These are phyloP conservation scores for Heliconius hermathena DNA, from an alignment of 1,140 invertebrate genomes.

Conservation along the genomic window DNA sequence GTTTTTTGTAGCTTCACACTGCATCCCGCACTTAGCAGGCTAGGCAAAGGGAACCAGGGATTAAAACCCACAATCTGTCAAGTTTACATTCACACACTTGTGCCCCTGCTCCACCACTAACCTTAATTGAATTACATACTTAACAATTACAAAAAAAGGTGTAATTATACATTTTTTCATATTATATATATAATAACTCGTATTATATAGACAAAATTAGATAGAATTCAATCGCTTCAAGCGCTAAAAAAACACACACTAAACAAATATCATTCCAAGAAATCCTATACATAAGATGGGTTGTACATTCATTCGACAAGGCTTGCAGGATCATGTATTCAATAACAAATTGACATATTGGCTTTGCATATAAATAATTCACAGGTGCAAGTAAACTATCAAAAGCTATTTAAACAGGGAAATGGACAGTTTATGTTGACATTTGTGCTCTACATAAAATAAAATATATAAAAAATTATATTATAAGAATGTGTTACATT, in stretches of 20 bases:
- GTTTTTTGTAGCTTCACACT: no score
- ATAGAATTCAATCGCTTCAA: not conserved
- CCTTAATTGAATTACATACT: no score
- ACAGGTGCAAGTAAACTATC: conserved; percentile 20
- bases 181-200: not conserved
- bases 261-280: not conserved
- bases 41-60: no score
- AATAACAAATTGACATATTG: not conserved
- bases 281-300: not conserved
- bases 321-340: conserved; percentile 1
- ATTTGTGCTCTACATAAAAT: not conserved
- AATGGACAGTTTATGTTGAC: not conserved
- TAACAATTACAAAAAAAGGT: no score
- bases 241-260: not conserved
- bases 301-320: not conserved
- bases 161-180: no score
- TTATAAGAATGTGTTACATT: not conserved
- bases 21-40: no score
- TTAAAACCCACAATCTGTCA: no score
- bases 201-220: not conserved
- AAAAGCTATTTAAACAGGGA: not conserved
- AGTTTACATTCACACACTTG: no score
- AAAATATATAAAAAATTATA: not conserved
- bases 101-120: no score
- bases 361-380: conserved; percentile 22